These are phyloP conservation scores for Cercopithecus mona DNA, from an alignment of 2,113 vertebrate genomes.

Conservation along the genomic window DNA sequence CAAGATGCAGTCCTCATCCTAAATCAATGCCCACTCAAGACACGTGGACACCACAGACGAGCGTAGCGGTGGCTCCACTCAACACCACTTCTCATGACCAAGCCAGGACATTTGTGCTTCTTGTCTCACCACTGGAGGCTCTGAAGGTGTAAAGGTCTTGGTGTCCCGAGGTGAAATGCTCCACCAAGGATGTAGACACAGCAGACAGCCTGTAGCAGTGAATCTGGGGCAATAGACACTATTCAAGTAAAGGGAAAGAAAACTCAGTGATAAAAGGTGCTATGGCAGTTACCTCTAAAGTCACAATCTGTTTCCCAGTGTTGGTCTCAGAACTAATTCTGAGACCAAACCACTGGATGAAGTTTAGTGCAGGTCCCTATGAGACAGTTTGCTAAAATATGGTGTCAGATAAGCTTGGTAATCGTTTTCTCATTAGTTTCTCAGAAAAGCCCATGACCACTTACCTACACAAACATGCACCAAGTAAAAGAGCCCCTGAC, in stretches of 20 bases:
- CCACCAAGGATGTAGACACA: not conserved
- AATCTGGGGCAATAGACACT: too few relatives aligned
- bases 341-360: not conserved
- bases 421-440: not conserved
- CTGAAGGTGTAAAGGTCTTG: not conserved
- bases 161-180: not conserved
- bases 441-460: too few relatives aligned
- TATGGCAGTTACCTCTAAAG: not conserved
- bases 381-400: too few relatives aligned
- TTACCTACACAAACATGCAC: accelerated
- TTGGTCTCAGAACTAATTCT: not conserved
- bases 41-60: not conserved
- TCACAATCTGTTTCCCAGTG: not conserved
- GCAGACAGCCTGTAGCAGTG: too few relatives aligned
- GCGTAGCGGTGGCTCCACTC: not conserved
- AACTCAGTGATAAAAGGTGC: not conserved
- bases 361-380: not conserved
- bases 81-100: not conserved
- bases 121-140: not conserved
- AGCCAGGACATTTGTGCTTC: not conserved
- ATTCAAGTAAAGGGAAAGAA: not conserved
- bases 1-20: too few relatives aligned
- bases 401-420: too few relatives aligned
- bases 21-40: too few relatives aligned
- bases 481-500: accelerated